Conservation (phyloP, 2,797 vertebrate species). For the Acestrorhynchus altus region DNA sequence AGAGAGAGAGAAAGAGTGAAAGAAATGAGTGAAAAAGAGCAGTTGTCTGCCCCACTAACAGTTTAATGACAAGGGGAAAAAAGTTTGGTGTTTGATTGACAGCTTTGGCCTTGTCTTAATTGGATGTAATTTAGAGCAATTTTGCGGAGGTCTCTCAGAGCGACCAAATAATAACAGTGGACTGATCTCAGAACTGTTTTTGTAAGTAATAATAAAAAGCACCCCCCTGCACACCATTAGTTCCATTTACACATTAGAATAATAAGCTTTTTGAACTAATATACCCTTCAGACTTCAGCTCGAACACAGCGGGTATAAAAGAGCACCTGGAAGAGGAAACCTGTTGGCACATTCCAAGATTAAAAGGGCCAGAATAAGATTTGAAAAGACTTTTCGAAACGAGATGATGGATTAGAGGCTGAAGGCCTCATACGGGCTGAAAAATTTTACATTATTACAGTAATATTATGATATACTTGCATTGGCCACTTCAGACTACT, state of each 20-base stretch:
- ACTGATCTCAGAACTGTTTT: constrained; percentile 84
- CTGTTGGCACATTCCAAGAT: constrained; percentile 25
- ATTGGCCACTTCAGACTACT: too few relatives aligned
- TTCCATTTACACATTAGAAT: constrained; percentile 87
- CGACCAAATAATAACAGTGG: constrained; percentile 85
- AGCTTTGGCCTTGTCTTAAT: constrained; percentile 97
- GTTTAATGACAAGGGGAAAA: constrained; percentile 83
- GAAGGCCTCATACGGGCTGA: neutral
- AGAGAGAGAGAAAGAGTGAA: constrained; percentile 41
- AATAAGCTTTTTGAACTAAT: constrained; percentile 85
- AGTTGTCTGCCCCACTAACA: constrained; percentile 63
- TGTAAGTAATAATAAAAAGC: constrained; percentile 83
- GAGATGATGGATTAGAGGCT: neutral
- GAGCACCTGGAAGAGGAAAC: constrained; percentile 43
- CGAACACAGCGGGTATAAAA: constrained; percentile 44
- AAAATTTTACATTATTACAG: too few relatives aligned
- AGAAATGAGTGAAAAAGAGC: constrained; percentile 51
- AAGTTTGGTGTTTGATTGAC: constrained; percentile 87
- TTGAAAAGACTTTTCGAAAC: neutral
- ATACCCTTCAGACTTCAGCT: constrained; percentile 77
- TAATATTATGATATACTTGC: too few relatives aligned
- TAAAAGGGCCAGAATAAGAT: constrained; percentile 21
- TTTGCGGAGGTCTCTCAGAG: constrained; percentile 85
- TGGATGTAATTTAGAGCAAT: constrained; percentile 96
- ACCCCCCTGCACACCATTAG: constrained; percentile 78